Percentiles rank a stretch among this genome's conserved stretches.
phyloP scores from a whole-genome alignment of 2,113 vertebrate species.

The Leucoraja erinaceus region DNA sequence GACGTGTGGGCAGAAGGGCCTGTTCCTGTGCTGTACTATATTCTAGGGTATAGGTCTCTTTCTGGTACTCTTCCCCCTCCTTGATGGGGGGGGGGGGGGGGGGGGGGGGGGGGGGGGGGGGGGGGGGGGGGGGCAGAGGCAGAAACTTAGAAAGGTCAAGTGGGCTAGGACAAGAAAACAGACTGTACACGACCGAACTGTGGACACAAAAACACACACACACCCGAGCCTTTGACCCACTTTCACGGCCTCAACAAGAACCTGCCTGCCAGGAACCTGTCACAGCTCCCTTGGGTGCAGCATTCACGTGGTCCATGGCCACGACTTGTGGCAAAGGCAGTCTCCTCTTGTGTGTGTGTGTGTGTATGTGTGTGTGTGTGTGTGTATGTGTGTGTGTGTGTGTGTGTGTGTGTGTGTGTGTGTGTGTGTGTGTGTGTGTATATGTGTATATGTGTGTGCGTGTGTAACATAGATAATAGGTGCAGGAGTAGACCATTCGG shows the following conservation, averaged over 20 bases:
- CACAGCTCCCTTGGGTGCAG: not conserved
- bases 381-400: too few species aligned
- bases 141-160: not conserved
- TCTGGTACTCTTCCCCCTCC: not conserved
- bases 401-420: too few species aligned
- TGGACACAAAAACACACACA: not conserved
- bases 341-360: too few species aligned
- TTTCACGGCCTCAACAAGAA: not conserved
- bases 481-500: too few species aligned
- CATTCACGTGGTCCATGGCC: not conserved
- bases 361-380: too few species aligned
- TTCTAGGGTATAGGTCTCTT: not conserved
- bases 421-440: too few species aligned
- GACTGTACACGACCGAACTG: too few species aligned
- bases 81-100: not conserved
- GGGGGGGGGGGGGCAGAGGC: not conserved
- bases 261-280: not conserved
- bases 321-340: too few species aligned
- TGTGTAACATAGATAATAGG: too few species aligned
- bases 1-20: too few species aligned
- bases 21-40: too few species aligned
- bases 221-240: not conserved
- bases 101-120: not conserved
- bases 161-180: not conserved
- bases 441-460: too few species aligned